Evolutionary conservation across 2,797 vertebrate species (phyloP), one percentile per base, ranked within the genome.

Genomic region (Cynopterus sphinx): DNA sequence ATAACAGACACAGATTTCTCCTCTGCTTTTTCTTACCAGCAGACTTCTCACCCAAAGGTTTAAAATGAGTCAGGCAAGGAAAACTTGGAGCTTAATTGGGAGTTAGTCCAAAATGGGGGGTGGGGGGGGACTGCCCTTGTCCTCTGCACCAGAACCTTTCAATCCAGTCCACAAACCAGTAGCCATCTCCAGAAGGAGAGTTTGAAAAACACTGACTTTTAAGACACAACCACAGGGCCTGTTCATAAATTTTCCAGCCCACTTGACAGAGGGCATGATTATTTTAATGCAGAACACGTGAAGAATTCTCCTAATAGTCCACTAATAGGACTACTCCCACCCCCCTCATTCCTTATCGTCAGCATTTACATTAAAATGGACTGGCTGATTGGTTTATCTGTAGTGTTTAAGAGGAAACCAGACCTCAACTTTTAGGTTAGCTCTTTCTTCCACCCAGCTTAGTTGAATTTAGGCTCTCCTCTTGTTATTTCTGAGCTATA

Each of bases 281-380:
- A 22, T 51, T 57, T 83, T 41, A 49, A 61, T 16, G 5, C 26
- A 41, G 51, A 84, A 22, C 57, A 33, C 49, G 11, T 16, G 65
- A 49, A 63, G 36, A 46, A 21, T 70, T 51, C 46, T 22, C 53
- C 39, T 16, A 2, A 36, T 43, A n/a, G 46, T n/a, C 26, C 75
- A 17, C 59, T n/a, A 71, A 57, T 53, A 57, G 39, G 39, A 33
- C 36, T 7, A 74, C 13, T 1, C 78, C 83, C 71, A 61, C 51
- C 28, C 19, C 9, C 67, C 83, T 59, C n/a, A 70, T 55, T 71
- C 67, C 77, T 83, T 57, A 70, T 49, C 85, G 63, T 57, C 17
- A 11, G 2, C 51, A 89, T 97, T 96, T 95, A 55, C 96, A 96
- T 96, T 51, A 77, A 63, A 96, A 68, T 57, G 63, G 84, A 43